Evolutionary conservation across 92 coral and sea anemone genomes (phyloP).

Genomic region (Isaurus tuberculatus): DNA sequence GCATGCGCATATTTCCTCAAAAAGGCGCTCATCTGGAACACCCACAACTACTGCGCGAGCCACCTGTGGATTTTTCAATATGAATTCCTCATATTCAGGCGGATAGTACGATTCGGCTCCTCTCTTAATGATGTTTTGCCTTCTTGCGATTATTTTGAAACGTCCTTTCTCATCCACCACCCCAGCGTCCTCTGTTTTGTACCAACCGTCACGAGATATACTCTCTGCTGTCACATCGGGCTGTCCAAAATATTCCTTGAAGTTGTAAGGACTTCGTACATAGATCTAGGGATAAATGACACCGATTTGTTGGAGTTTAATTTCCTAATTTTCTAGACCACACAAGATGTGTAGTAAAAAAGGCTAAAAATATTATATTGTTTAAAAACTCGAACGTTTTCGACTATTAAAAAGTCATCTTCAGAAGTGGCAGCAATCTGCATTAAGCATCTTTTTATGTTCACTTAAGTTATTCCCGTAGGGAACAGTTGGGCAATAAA

Average conservation of each 20-base stretch:
- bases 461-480: too few relatives aligned
- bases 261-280: constrained; percentile 4
- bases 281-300: not conserved
- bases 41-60: constrained; percentile 16
- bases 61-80: not conserved
- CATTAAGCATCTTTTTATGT: too few relatives aligned
- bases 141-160: constrained; percentile 14
- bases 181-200: not conserved
- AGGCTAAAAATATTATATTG: too few relatives aligned
- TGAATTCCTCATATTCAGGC: not conserved
- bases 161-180: constrained; percentile 12
- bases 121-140: not conserved
- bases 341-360: not conserved
- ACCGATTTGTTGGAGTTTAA: too few relatives aligned
- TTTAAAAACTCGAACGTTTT: too few relatives aligned
- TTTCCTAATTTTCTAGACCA: too few relatives aligned
- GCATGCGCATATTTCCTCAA: constrained; percentile 23
- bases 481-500: too few relatives aligned
- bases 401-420: too few relatives aligned
- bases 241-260: not conserved
- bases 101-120: not conserved
- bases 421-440: too few relatives aligned
- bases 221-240: not conserved
- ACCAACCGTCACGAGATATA: constrained; percentile 3
- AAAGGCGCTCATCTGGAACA: constrained; percentile 25